phyloP scores from a whole-genome alignment of 1,140 invertebrate genomes.

The Anagrus nilaparvatae region DNA sequence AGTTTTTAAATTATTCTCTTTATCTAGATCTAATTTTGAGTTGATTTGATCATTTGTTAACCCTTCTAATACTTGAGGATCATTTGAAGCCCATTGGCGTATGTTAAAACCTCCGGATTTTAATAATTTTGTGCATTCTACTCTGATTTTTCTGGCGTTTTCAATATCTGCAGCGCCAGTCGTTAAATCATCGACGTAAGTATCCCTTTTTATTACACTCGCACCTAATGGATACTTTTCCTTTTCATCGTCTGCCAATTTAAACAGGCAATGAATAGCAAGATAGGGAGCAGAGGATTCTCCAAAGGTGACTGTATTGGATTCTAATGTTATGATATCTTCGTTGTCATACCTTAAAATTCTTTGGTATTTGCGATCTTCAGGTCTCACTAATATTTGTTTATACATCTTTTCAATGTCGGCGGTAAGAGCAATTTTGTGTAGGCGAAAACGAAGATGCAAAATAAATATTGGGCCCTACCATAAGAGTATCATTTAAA shows the following conservation, averaged over 20 bases:
- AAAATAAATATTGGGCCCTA: slow-evolving; percentile 17
- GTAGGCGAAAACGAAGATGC: background rate
- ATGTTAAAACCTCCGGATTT: slow-evolving; percentile 25
- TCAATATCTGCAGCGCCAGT: slow-evolving; percentile 27
- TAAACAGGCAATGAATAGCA: slow-evolving; percentile 26
- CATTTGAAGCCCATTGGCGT: slow-evolving; percentile 34
- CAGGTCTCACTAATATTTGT: slow-evolving; percentile 8
- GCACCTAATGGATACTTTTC: slow-evolving; percentile 19
- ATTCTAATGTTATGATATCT: background rate
- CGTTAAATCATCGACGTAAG: slow-evolving; percentile 39
- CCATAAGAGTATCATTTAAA: slow-evolving; percentile 14
- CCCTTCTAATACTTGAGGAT: slow-evolving; percentile 2
- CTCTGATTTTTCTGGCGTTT: slow-evolving; percentile 21
- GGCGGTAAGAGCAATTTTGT: background rate
- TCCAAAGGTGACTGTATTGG: slow-evolving; percentile 16
- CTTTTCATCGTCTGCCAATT: slow-evolving; percentile 24
- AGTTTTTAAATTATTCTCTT: slow-evolving; percentile 13
- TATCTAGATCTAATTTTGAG: background rate
- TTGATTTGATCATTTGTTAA: background rate
- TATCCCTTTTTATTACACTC: slow-evolving; percentile 23
- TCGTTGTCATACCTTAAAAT: slow-evolving; percentile 11
- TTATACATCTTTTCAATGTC: slow-evolving; percentile 11
- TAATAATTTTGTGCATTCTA: slow-evolving; percentile 18
- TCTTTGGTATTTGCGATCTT: slow-evolving; percentile 3
- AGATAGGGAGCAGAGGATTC: slow-evolving; percentile 21